Percentiles rank a stretch among this genome's conserved stretches.
Evolutionary conservation across 2,797 vertebrate species (phyloP).

Genomic region (Lepilemur septentrionalis): DNA sequence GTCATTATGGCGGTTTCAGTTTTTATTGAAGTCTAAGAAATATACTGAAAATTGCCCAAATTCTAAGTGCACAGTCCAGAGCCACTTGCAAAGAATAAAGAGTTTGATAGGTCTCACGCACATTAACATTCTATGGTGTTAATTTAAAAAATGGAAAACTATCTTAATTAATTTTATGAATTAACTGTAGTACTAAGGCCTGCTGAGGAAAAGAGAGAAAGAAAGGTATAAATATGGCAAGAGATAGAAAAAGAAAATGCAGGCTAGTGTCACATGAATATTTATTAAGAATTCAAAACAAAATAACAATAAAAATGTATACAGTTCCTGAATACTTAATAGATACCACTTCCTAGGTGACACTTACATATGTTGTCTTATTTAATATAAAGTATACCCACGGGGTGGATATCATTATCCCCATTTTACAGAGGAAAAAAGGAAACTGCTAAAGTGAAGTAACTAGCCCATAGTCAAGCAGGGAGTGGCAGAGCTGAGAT

Average conservation of each 20-base stretch:
- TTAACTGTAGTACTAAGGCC: neutral
- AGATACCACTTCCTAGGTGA: neutral
- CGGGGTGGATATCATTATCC: neutral
- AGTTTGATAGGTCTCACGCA: neutral
- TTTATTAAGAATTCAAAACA: neutral
- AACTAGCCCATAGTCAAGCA: neutral
- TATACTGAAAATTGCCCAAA: neutral
- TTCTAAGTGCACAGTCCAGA: neutral
- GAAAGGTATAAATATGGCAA: neutral
- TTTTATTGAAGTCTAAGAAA: neutral
- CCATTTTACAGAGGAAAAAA: neutral
- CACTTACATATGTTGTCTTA: neutral
- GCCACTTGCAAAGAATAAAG: neutral
- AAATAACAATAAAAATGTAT: neutral
- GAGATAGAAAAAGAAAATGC: neutral
- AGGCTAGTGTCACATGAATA: neutral
- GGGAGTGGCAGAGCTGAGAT: neutral
- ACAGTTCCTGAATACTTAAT: neutral
- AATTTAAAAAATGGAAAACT: neutral
- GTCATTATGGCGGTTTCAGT: neutral
- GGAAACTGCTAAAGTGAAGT: neutral
- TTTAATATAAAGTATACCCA: neutral
- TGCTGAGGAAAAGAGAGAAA: neutral
- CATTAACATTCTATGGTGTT: neutral
- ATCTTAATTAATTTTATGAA: neutral